A percentile compares a stretch with the other conserved stretches of the same genome.
Conservation (phyloP, 2,113 vertebrate genomes). For the Muntiacus muntjak region DNA sequence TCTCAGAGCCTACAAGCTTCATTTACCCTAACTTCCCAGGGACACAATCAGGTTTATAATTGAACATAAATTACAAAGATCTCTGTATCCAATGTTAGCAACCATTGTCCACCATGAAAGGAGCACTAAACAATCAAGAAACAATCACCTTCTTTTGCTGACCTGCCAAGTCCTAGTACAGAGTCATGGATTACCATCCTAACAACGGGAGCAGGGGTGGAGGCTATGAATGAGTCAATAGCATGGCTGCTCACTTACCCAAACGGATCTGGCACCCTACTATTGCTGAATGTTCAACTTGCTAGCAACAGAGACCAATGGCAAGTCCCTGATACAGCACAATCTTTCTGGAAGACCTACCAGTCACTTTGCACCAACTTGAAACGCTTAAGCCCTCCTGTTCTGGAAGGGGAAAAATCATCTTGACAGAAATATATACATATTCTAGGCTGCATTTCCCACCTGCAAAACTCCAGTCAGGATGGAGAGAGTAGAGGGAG, state of each 20-base stretch:
- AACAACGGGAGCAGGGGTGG: neutral
- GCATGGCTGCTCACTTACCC: neutral
- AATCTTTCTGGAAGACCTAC: neutral
- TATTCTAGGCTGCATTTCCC: neutral
- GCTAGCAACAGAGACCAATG: neutral
- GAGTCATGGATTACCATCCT: neutral
- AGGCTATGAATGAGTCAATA: neutral
- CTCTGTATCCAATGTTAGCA: neutral
- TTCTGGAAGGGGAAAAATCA: neutral
- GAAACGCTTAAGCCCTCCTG: neutral
- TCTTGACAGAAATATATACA: neutral
- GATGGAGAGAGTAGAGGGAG: neutral
- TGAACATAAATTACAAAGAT: neutral
- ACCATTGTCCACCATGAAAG: neutral
- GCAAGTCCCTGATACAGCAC: neutral
- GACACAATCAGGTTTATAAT: neutral
- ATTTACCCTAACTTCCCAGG: neutral
- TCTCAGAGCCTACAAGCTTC: neutral
- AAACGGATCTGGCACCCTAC: neutral
- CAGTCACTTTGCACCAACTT: neutral
- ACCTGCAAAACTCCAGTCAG: neutral
- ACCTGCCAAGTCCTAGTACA: neutral
- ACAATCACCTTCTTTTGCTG: neutral
- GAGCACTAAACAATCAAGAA: neutral
- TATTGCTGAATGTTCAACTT: neutral